Conservation (phyloP, 92 coral and sea anemone genomes). For the Pocillopora meandrina region DNA sequence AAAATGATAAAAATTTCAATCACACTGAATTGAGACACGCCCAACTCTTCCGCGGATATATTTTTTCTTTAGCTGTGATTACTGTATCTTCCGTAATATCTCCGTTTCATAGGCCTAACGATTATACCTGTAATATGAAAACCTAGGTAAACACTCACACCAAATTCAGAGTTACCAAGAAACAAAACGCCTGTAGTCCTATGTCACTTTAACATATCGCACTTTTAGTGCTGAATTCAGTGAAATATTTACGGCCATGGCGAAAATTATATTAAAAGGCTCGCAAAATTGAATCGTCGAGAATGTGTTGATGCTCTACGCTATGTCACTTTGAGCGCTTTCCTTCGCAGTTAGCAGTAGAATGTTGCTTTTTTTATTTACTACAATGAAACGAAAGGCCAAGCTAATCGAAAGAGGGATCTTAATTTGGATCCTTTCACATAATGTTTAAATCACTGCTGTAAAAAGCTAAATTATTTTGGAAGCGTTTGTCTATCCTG, state of each 20-base stretch:
- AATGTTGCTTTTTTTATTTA: neutral
- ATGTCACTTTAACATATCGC: constrained; percentile 9
- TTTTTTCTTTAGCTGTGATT: neutral
- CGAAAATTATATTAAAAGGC: constrained; percentile 23
- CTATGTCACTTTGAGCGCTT: neutral
- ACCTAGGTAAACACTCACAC: constrained; percentile 14
- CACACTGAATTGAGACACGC: constrained; percentile 12
- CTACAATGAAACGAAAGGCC: neutral
- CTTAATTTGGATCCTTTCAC: neutral
- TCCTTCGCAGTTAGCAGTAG: neutral
- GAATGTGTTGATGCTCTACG: neutral
- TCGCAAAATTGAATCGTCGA: neutral
- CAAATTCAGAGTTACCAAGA: constrained; percentile 2
- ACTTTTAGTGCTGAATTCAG: constrained; percentile 12
- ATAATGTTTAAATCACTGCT: neutral
- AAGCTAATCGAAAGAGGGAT: neutral
- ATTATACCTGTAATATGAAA: neutral
- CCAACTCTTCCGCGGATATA: neutral
- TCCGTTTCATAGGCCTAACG: neutral
- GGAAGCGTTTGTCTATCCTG: neutral
- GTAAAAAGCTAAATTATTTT: neutral
- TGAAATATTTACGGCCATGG: constrained; percentile 19
- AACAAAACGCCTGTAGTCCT: neutral
- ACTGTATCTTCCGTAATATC: neutral
- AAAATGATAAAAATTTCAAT: neutral